phyloP scores from a whole-genome alignment of 2,113 vertebrate species.

The Hepsetus odoe region DNA sequence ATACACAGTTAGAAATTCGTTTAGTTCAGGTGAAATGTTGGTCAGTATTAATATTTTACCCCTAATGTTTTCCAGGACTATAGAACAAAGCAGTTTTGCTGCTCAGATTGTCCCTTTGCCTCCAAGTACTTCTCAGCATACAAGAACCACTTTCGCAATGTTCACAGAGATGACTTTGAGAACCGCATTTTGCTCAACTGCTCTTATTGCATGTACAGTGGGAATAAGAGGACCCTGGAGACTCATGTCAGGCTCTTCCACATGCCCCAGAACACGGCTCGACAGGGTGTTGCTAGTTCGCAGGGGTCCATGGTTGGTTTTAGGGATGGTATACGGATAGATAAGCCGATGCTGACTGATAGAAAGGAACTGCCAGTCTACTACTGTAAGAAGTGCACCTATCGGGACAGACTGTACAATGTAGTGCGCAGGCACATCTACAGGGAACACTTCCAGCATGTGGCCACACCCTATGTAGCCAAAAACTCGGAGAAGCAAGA shows the following conservation, averaged over 20 bases:
- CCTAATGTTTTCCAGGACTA: conserved; percentile 79
- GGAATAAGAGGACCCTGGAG: conserved; percentile 94
- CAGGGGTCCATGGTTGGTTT: conserved; percentile 48
- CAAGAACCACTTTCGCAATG: conserved; percentile 99
- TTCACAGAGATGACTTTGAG: conserved; percentile 94
- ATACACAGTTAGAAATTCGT: not conserved
- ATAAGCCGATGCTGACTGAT: conserved; percentile 84
- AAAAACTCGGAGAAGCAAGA: conserved; percentile 87
- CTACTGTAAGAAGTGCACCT: conserved; percentile 99
- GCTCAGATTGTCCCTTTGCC: conserved; percentile 94
- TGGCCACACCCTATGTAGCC: conserved; percentile 91
- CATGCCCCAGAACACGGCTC: conserved; percentile 80
- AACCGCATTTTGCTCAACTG: conserved; percentile 94
- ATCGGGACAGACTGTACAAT: conserved; percentile 93
- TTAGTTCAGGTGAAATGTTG: not conserved
- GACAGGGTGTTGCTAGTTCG: conserved; percentile 73
- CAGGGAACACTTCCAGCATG: conserved; percentile 98
- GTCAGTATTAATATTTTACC: not conserved
- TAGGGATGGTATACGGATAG: conserved; percentile 70
- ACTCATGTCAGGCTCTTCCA: conserved; percentile 98
- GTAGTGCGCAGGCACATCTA: conserved; percentile 98
- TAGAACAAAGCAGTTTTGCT: conserved; percentile 98
- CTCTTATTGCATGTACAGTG: conserved; percentile 95
- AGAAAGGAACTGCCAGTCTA: conserved; percentile 92
- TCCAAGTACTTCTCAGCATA: conserved; percentile 98